Conservation (phyloP, 2,888 invertebrate species). For the Masnerella sp. region DNA sequence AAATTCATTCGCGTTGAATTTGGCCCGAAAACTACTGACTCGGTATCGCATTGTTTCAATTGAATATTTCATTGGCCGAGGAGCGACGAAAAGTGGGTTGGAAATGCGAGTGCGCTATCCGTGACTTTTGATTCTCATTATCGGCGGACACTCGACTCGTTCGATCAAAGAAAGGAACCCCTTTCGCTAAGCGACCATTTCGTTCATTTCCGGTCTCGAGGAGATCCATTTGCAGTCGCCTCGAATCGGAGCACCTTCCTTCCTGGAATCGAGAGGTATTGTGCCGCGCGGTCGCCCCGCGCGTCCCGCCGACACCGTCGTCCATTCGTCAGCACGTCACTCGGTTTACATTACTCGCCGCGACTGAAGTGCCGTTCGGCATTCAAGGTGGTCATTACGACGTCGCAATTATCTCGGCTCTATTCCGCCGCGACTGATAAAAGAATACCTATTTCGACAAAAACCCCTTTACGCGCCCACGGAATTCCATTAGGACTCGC, state of each 20-base stretch:
- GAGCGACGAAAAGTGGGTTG: too few relatives aligned
- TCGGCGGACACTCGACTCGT: constrained; percentile 53
- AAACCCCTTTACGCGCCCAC: constrained; percentile 32
- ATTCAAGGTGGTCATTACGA: constrained; percentile 73
- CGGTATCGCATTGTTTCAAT: too few relatives aligned
- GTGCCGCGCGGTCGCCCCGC: constrained; percentile 62
- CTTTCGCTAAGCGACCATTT: constrained; percentile 76
- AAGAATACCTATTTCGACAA: constrained; percentile 51
- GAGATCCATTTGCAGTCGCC: constrained; percentile 75
- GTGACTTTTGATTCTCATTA: constrained; percentile 46
- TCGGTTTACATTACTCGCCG: constrained; percentile 73
- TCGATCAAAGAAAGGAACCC: constrained; percentile 74
- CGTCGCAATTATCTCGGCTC: constrained; percentile 73
- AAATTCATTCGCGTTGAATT: too few relatives aligned
- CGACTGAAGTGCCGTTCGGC: constrained; percentile 60
- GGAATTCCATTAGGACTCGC: constrained; percentile 16
- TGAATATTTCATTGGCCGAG: neutral
- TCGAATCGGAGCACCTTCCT: constrained; percentile 65
- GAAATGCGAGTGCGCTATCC: constrained; percentile 3
- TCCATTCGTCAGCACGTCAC: constrained; percentile 65
- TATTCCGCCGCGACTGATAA: constrained; percentile 72
- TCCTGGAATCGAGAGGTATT: constrained; percentile 70
- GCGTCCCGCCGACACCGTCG: constrained; percentile 31
- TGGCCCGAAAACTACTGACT: too few relatives aligned
- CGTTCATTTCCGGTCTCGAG: constrained; percentile 75